Evolutionary conservation across 2,113 vertebrate species (phyloP).

Genomic region (Oostethus manadensis): DNA sequence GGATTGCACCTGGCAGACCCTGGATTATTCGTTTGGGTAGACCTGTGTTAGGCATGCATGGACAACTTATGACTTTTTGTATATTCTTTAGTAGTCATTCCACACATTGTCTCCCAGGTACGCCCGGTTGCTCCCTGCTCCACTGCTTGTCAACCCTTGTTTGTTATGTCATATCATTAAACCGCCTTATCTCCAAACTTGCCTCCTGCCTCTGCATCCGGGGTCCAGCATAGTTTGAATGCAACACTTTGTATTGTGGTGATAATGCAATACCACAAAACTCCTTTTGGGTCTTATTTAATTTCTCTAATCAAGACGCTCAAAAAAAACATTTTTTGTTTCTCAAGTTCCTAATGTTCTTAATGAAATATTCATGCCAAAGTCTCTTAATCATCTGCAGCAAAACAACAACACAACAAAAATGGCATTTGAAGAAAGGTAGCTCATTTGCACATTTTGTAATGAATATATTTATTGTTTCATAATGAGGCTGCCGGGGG

Average conservation of each 20-base stretch:
- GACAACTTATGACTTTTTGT: no score
- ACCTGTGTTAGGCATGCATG: no score
- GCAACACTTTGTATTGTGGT: constrained; percentile 20
- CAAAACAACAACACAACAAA: constrained; percentile 57
- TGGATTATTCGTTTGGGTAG: no score
- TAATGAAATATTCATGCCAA: constrained; percentile 61
- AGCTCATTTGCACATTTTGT: constrained; percentile 57
- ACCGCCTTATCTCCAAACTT: no score
- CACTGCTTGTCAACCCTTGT: no score
- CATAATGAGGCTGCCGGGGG: constrained; percentile 42
- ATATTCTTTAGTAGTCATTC: no score
- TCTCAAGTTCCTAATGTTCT: constrained; percentile 39
- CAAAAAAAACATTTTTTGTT: constrained; percentile 24
- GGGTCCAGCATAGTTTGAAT: no score
- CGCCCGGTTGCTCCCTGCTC: no score
- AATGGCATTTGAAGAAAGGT: constrained; percentile 44
- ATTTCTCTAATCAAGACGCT: constrained; percentile 43
- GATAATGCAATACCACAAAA: constrained; percentile 28
- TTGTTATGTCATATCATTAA: no score
- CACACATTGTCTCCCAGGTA: no score
- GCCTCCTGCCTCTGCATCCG: no score
- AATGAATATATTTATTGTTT: constrained; percentile 70
- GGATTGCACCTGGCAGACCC: no score
- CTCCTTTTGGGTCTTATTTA: constrained; percentile 27
- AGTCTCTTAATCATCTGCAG: constrained; percentile 54